Base-by-base conservation (phyloP, 2,797 vertebrate species). In the Sandelia bainsii region DNA sequence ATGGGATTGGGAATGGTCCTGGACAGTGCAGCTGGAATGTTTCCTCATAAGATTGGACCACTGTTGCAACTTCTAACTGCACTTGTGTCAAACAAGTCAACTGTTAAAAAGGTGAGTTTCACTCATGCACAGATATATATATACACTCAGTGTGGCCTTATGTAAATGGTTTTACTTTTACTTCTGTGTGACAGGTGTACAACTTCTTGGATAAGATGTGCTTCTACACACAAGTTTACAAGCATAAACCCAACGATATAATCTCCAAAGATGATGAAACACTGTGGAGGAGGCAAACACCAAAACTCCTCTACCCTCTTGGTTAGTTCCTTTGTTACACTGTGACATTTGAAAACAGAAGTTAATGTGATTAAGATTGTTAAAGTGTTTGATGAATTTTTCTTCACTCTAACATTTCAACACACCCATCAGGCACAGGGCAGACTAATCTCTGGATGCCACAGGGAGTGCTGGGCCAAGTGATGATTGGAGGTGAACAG, bases 201-300 rank as follows among this genome's bases (percentile, higher is more conserved):
- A 98, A 93, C 75, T 97, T 99, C 88, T 91, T 99, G 90, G 97
- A 99, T 88, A 99, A 99, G 89, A 98, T 99, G 98, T 97, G 96
- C 6, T 98, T 96, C 89, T 99, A 97, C 77, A 98, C 98, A 0
- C 97, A 99, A 78, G 91, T 96, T 68, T 97, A 97, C 93, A 98
- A 98, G 76, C 96, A 96, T 57, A 98, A 96, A 64, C 97, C 98
- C 23, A 93, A 92, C 0, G 97, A 99, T 9, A 93, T 99, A 49
- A 62, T 97, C 74, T 96, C 97, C 23, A 96, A 96, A 0, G 97
- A 99, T 20, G 98, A 99, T 0, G 98, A 97, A 83, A 99, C 97
- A 0, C 91, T 99, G 40, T 99, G 98, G 98, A 94, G 94, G 72
- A 96, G 97, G 70, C 96, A 96, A 80, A 88, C 93, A 0, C 94